These are phyloP conservation scores for Bhutanitis thaidina DNA, from an alignment of 2,888 invertebrate genomes.

Conservation along the genomic window DNA sequence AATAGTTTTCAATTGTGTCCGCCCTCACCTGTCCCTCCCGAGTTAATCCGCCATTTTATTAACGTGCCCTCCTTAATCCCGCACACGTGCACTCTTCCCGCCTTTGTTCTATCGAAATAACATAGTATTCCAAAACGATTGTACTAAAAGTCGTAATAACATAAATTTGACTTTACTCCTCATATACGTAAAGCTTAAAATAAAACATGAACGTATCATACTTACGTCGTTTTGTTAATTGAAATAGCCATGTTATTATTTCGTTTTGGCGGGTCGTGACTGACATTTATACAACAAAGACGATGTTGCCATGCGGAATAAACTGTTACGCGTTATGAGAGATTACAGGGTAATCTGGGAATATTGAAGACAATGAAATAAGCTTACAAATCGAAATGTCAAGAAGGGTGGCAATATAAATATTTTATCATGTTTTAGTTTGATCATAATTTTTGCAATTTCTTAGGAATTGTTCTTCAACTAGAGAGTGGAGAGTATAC, in stretches of 20 bases:
- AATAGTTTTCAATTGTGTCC: conserved; percentile 69
- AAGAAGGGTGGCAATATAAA: conserved; percentile 43
- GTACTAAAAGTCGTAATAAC: conserved; percentile 21
- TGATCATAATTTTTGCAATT: too few relatives aligned
- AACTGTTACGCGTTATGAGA: conserved; percentile 77
- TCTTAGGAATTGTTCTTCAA: neutral
- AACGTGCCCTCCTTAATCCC: conserved; percentile 62
- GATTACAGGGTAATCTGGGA: conserved; percentile 77
- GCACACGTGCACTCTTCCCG: conserved; percentile 64
- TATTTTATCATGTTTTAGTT: conserved; percentile 30
- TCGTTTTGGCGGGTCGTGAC: conserved; percentile 73
- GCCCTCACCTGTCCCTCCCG: conserved; percentile 68
- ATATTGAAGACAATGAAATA: conserved; percentile 79
- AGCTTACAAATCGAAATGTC: conserved; percentile 56
- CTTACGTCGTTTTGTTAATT: conserved; percentile 29
- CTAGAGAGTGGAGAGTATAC: too few relatives aligned
- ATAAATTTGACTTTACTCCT: conserved; percentile 29
- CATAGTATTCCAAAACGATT: conserved; percentile 28
- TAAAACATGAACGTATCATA: conserved; percentile 16
- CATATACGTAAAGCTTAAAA: conserved; percentile 25
- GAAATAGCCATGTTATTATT: conserved; percentile 65
- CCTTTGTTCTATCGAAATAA: conserved; percentile 71
- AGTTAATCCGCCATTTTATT: conserved; percentile 75
- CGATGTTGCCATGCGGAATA: conserved; percentile 78
- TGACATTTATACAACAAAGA: conserved; percentile 66